Percentiles rank a stretch among this genome's conserved stretches.
These are phyloP conservation scores for Poecilia wingei DNA, from an alignment of 2,797 vertebrate species.

Conservation along the genomic window DNA sequence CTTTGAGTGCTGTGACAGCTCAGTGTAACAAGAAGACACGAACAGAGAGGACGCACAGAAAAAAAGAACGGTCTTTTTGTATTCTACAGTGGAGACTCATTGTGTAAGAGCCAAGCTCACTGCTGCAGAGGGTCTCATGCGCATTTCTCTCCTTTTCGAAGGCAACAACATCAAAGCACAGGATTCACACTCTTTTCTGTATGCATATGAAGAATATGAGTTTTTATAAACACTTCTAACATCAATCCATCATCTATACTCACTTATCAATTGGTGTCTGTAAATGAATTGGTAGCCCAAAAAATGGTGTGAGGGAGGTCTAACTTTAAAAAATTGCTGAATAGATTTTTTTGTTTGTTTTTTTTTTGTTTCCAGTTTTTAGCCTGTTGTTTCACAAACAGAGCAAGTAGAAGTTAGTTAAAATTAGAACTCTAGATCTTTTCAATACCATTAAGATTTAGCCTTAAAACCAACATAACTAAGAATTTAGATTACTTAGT, in stretches of 20 bases:
- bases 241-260: background rate
- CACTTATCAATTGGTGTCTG: background rate
- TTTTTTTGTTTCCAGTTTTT: background rate
- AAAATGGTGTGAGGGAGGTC: no score
- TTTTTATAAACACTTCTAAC: background rate
- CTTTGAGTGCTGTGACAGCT: conserved; percentile 5
- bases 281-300: no score
- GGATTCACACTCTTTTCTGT: conserved; percentile 11
- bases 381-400: background rate
- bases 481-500: background rate
- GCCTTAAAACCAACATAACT: background rate
- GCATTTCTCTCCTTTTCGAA: conserved; percentile 21
- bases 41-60: conserved; percentile 32
- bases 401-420: background rate
- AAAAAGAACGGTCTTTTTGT: conserved; percentile 28
- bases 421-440: background rate
- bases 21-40: conserved; percentile 17
- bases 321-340: background rate
- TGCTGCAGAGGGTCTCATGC: conserved; percentile 32
- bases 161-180: conserved; percentile 18
- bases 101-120: conserved; percentile 47
- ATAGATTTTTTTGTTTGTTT: no score
- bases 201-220: background rate
- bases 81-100: conserved; percentile 43
- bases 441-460: no score